phyloP scores from a whole-genome alignment of 2,113 vertebrate species.

The Perccottus glenii region DNA sequence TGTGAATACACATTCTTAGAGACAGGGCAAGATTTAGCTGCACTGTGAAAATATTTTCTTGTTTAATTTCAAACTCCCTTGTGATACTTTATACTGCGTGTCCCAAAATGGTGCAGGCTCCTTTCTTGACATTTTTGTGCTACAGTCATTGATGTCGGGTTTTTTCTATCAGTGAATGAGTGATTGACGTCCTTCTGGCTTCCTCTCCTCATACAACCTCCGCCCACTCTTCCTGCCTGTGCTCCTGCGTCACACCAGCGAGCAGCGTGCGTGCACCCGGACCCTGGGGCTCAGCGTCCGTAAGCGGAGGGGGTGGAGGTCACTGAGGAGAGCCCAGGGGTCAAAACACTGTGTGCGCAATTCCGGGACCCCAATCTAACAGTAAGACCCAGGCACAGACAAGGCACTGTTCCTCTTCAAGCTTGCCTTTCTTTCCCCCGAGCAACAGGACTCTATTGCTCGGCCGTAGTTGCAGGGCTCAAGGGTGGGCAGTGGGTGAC shows the following conservation, averaged over 20 bases:
- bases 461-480: slow-evolving; percentile 54
- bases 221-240: slow-evolving; percentile 37
- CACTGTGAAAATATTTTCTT: background rate
- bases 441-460: slow-evolving; percentile 52
- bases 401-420: slow-evolving; percentile 76
- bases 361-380: slow-evolving; percentile 72
- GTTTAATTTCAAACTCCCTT: background rate
- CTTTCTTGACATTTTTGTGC: slow-evolving; percentile 47
- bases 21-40: no score
- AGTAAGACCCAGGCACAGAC: slow-evolving; percentile 66
- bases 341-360: slow-evolving; percentile 78
- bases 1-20: no score
- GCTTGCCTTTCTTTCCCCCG: slow-evolving; percentile 74
- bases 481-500: slow-evolving; percentile 65
- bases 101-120: slow-evolving; percentile 3
- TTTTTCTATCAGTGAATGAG: slow-evolving; percentile 44
- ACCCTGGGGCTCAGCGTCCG: slow-evolving; percentile 59
- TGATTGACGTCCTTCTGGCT: slow-evolving; percentile 41
- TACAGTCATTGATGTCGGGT: slow-evolving; percentile 47
- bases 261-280: slow-evolving; percentile 56
- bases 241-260: slow-evolving; percentile 61
- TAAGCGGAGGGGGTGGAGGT: slow-evolving; percentile 65
- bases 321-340: slow-evolving; percentile 66
- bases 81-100: background rate
- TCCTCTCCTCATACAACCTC: slow-evolving; percentile 22